phyloP scores from a whole-genome alignment of 2,888 invertebrate species.

The Caenorhabditis becei region DNA sequence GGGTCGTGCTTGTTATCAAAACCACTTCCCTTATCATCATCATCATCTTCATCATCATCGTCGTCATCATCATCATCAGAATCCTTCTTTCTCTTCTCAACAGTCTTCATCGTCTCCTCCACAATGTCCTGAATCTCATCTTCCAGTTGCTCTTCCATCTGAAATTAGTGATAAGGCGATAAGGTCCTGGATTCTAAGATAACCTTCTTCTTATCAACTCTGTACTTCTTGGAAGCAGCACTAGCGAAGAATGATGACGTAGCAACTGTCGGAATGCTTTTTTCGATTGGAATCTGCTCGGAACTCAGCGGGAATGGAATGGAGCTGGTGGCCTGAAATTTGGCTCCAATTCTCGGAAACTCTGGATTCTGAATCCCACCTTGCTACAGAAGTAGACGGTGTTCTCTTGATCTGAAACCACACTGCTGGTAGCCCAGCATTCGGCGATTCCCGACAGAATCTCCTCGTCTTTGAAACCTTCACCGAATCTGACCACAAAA shows the following conservation, averaged over 20 bases:
- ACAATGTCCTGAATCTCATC: slow-evolving; percentile 68
- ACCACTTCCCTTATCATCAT: slow-evolving; percentile 54
- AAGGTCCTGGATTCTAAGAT: no score
- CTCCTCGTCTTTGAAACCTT: slow-evolving; percentile 45
- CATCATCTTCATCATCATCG: slow-evolving; percentile 50
- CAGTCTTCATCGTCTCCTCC: slow-evolving; percentile 54
- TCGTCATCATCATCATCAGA: slow-evolving; percentile 28
- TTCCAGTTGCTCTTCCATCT: slow-evolving; percentile 60
- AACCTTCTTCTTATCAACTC: slow-evolving; percentile 56
- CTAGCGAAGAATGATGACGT: slow-evolving; percentile 44
- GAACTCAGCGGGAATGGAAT: background rate
- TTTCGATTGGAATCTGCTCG: slow-evolving; percentile 21
- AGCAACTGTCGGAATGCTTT: background rate
- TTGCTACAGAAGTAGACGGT: slow-evolving; percentile 61
- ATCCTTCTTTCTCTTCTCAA: slow-evolving; percentile 41
- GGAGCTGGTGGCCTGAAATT: background rate
- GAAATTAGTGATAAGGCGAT: slow-evolving; percentile 1
- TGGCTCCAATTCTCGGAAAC: background rate
- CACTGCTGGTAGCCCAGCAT: slow-evolving; percentile 68
- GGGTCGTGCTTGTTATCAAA: slow-evolving; percentile 60
- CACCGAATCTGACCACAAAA: slow-evolving; percentile 70
- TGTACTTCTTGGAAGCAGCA: slow-evolving; percentile 55
- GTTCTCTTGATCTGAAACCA: slow-evolving; percentile 38
- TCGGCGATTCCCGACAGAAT: slow-evolving; percentile 37
- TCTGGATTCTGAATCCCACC: background rate